Percentiles rank a stretch among this genome's conserved stretches.
These are phyloP conservation scores for Rhysida immarginata DNA, from an alignment of 1,140 invertebrate species.

Conservation along the genomic window DNA sequence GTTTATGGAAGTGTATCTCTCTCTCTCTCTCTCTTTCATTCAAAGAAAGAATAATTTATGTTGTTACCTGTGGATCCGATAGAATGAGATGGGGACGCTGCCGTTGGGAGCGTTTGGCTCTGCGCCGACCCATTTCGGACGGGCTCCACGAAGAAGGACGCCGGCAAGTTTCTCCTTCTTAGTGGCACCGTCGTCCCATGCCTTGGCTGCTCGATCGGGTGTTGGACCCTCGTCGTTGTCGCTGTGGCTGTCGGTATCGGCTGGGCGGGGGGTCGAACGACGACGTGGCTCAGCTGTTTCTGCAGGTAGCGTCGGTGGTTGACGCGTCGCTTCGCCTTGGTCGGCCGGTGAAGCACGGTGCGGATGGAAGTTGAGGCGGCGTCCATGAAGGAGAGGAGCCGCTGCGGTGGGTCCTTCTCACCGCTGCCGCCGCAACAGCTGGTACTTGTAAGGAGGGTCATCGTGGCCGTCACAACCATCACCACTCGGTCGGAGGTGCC, in stretches of 20 bases:
- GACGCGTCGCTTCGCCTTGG: neutral
- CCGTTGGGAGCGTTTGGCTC: too few relatives aligned
- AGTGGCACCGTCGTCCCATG: neutral
- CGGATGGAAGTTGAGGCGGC: neutral
- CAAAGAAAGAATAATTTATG: too few relatives aligned
- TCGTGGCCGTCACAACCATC: too few relatives aligned
- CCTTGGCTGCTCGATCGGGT: neutral
- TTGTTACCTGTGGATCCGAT: too few relatives aligned
- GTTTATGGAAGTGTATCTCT: too few relatives aligned
- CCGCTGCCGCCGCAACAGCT: conserved; percentile 69
- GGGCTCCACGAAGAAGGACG: neutral
- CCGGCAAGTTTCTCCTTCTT: neutral
- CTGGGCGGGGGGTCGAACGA: neutral
- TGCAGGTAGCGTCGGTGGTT: neutral
- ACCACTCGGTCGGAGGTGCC: too few relatives aligned
- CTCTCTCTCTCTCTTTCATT: too few relatives aligned
- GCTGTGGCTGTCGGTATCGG: neutral
- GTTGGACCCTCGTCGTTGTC: neutral
- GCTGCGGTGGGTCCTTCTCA: conserved; percentile 40
- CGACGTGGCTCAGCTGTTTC: neutral
- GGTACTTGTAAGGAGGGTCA: too few relatives aligned
- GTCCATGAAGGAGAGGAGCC: neutral
- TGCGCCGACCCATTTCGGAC: too few relatives aligned
- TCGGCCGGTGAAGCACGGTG: neutral
- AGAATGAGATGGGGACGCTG: too few relatives aligned